phyloP scores from a whole-genome alignment of 2,888 invertebrate genomes.

The Trissoscelio sp. region DNA sequence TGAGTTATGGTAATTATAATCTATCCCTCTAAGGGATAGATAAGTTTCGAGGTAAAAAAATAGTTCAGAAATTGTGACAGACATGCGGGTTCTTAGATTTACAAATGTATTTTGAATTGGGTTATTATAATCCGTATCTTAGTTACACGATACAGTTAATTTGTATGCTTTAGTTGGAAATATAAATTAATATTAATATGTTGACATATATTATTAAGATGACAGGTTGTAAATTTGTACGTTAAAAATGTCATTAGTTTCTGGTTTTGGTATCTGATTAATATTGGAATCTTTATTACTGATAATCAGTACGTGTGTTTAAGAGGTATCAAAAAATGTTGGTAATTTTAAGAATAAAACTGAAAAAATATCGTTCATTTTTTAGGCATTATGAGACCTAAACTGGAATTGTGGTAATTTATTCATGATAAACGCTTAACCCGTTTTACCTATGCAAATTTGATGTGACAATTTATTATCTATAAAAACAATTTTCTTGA shows the following conservation, averaged over 20 bases:
- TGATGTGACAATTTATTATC: constrained; percentile 25
- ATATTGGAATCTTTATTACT: not conserved
- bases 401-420: constrained; percentile 32
- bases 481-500: constrained; percentile 20
- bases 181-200: not conserved
- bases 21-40: not conserved
- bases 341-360: not conserved
- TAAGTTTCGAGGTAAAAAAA: not conserved
- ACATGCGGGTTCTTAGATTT: not conserved
- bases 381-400: constrained; percentile 1
- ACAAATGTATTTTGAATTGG: not conserved
- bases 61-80: not conserved
- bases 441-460: constrained; percentile 31
- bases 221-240: not conserved
- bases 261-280: not conserved
- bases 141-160: not conserved
- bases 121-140: not conserved
- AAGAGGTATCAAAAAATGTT: not conserved
- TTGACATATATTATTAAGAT: not conserved
- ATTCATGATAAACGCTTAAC: constrained; percentile 34
- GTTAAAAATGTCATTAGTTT: not conserved
- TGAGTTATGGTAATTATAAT: constrained; percentile 40
- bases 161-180: not conserved
- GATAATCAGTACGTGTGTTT: not conserved
- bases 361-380: constrained; percentile 2